A percentile compares a stretch with the other conserved stretches of the same genome.
Conservation (phyloP, 2,797 vertebrate genomes). For the Percopsis omiscomaycus region DNA sequence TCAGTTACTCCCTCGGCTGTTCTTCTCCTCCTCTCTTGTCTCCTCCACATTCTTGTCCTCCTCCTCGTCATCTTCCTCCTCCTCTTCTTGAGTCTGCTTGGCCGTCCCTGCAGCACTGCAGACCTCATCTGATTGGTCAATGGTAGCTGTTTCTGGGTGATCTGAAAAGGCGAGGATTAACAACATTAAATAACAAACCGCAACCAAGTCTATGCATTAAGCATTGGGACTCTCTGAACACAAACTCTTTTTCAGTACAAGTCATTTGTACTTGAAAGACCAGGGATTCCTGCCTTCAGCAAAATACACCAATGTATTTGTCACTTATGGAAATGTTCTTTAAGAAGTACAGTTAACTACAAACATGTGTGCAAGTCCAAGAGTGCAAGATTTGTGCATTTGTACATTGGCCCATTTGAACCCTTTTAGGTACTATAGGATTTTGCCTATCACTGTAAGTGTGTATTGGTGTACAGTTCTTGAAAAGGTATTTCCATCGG, state of each 20-base stretch:
- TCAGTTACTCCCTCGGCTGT: conserved; percentile 63
- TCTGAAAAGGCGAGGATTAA: conserved; percentile 51
- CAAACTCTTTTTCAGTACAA: no score
- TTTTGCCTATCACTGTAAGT: not conserved
- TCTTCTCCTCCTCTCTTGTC: conserved; percentile 52
- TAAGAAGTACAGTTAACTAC: no score
- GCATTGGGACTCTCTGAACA: no score
- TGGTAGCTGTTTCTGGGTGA: conserved; percentile 53
- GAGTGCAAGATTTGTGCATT: no score
- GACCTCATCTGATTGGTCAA: conserved; percentile 49
- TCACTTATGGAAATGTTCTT: no score
- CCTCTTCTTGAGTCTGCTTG: conserved; percentile 51
- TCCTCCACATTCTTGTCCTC: conserved; percentile 36
- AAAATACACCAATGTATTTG: no score
- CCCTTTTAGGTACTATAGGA: no score
- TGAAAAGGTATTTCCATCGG: not conserved
- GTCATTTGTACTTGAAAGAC: no score
- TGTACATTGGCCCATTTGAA: no score
- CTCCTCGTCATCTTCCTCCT: conserved; percentile 54
- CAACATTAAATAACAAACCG: conserved; percentile 19
- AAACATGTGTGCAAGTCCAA: no score
- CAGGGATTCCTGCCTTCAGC: no score
- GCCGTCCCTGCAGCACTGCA: conserved; percentile 45
- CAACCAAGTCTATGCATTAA: not conserved
- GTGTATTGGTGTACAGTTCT: no score